Percentiles rank a stretch among this genome's conserved stretches.
These are phyloP conservation scores for Cranoglanis bouderius DNA, from an alignment of 2,113 vertebrate species.

Conservation along the genomic window DNA sequence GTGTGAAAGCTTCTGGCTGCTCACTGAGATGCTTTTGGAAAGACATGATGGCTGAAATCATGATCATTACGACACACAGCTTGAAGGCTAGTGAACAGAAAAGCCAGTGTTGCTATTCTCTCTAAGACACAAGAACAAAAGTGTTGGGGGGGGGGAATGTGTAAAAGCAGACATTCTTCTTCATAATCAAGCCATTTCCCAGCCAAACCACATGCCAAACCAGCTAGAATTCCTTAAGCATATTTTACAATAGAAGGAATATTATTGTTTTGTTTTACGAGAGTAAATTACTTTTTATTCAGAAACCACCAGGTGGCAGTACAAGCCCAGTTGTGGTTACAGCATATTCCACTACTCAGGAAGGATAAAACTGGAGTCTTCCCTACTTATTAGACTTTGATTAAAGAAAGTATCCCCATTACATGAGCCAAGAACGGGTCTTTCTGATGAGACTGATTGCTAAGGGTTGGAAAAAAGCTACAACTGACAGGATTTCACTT, in stretches of 20 bases:
- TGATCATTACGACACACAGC: background rate
- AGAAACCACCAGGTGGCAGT: slow-evolving; percentile 33
- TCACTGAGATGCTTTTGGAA: background rate
- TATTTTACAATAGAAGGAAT: background rate
- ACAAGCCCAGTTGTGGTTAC: background rate
- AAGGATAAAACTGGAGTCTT: background rate
- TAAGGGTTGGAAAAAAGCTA: background rate
- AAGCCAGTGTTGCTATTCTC: background rate
- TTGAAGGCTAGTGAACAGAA: background rate
- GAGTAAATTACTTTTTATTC: background rate
- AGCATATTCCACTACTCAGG: background rate
- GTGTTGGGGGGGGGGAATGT: background rate
- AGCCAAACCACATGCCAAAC: background rate
- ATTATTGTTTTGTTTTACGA: background rate
- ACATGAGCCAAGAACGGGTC: background rate
- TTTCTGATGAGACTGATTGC: background rate
- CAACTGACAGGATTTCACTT: background rate
- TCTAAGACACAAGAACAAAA: background rate
- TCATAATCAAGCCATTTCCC: background rate
- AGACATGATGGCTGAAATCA: background rate
- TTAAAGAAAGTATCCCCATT: slow-evolving; percentile 24
- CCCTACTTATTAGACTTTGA: background rate
- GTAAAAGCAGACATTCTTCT: background rate
- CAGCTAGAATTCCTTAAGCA: background rate
- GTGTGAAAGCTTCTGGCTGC: background rate